A percentile compares a stretch with the other conserved stretches of the same genome.
phyloP scores from a whole-genome alignment of 2,113 vertebrate genomes.

The Ivindomyrus marchei region DNA sequence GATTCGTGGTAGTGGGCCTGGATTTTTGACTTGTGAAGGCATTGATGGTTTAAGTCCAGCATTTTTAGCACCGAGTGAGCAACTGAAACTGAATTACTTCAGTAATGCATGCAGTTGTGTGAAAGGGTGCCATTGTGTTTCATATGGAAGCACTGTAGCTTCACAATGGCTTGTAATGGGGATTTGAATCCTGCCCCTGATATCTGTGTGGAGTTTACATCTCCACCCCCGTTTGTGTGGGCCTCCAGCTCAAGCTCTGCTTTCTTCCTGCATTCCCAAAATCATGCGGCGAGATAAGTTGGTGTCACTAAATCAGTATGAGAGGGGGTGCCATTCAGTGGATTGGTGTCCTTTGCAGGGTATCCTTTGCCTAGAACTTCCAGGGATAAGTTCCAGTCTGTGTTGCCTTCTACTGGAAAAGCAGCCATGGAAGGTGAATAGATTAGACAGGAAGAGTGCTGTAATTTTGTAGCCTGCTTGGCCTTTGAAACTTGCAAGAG shows the following conservation, averaged over 20 bases:
- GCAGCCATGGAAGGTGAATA: background rate
- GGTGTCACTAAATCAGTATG: background rate
- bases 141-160: background rate
- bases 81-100: background rate
- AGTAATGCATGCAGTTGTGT: background rate
- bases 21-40: background rate
- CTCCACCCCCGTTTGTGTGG: background rate
- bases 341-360: background rate
- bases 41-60: background rate
- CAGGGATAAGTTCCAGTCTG: background rate
- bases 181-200: background rate
- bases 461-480: background rate
- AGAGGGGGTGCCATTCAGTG: background rate
- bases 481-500: background rate
- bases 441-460: background rate
- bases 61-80: background rate
- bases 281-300: background rate
- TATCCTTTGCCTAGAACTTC: background rate
- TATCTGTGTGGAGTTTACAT: background rate
- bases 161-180: background rate
- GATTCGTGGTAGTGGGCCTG: background rate
- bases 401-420: background rate
- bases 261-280: background rate
- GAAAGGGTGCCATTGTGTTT: background rate
- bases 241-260: background rate